A percentile compares a stretch with the other conserved stretches of the same genome.
phyloP scores from a whole-genome alignment of 2,888 invertebrate genomes.

The Pterobdella sp. region DNA sequence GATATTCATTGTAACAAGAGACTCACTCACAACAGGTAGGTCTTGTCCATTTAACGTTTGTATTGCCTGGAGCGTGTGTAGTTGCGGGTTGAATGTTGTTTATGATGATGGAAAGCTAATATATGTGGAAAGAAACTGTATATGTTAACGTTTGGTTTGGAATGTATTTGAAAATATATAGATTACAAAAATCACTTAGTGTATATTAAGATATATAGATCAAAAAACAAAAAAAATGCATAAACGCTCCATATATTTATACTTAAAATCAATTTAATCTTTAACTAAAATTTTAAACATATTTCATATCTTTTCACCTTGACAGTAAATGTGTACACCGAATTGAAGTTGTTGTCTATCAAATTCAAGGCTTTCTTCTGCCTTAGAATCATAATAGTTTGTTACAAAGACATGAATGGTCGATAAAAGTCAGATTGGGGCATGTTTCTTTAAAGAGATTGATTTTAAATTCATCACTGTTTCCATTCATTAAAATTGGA shows the following conservation, averaged over 20 bases:
- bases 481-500: no score
- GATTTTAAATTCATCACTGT: no score
- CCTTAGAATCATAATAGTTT: no score
- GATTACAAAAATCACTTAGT: no score
- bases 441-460: no score
- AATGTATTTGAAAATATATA: no score
- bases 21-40: constrained; percentile 11
- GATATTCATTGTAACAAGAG: constrained; percentile 22
- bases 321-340: constrained; percentile 16
- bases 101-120: neutral
- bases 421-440: no score
- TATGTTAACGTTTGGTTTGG: no score
- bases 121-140: no score
- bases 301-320: constrained; percentile 6
- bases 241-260: neutral
- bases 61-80: constrained; percentile 18
- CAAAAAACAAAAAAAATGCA: neutral
- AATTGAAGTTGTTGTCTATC: neutral
- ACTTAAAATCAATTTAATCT: no score
- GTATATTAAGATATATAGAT: neutral
- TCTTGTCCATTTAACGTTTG: constrained; percentile 21
- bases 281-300: no score
- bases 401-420: no score
- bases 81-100: neutral
- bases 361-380: neutral